A percentile compares a stretch with the other conserved stretches of the same genome.
These are phyloP conservation scores for Drosophila kepulauana DNA, from an alignment of 1,140 invertebrate species.

Conservation along the genomic window DNA sequence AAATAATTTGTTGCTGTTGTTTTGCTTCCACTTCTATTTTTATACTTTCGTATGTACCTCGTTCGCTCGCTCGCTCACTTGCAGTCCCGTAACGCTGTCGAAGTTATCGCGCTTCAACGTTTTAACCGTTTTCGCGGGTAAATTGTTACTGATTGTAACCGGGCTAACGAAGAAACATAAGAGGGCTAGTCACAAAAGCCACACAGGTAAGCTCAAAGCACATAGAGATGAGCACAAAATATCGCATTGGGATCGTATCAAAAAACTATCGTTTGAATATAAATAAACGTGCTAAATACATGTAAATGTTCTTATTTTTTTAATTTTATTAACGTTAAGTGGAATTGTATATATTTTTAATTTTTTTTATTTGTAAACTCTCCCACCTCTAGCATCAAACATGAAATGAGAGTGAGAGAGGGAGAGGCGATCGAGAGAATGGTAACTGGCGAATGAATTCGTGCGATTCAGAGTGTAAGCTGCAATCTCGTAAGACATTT, in stretches of 20 bases:
- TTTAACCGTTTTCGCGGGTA: constrained; percentile 76
- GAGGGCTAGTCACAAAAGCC: constrained; percentile 40
- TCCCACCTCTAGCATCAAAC: constrained; percentile 33
- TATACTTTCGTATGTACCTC: constrained; percentile 27
- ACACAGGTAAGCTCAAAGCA: constrained; percentile 49
- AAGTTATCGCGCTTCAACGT: constrained; percentile 55
- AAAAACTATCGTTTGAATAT: constrained; percentile 7
- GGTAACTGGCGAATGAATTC: not conserved
- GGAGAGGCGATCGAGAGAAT: not conserved
- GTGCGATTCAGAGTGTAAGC: not conserved
- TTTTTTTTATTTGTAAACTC: not conserved
- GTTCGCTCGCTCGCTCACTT: constrained; percentile 6
- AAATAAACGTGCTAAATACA: not conserved
- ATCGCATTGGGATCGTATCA: not conserved
- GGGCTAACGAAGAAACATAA: constrained; percentile 44
- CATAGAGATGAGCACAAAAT: constrained; percentile 22
- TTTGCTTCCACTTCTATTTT: constrained; percentile 34
- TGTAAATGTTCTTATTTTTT: not conserved
- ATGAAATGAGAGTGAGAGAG: constrained; percentile 33
- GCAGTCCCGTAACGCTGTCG: constrained; percentile 30
- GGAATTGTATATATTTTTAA: not conserved
- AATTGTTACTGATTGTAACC: constrained; percentile 68
- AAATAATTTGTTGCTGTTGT: constrained; percentile 31
- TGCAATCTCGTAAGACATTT: not conserved
- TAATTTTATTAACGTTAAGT: not conserved